These are phyloP conservation scores for Palythoa grandiflora DNA, from an alignment of 92 coral and sea anemone genomes.

Conservation along the genomic window DNA sequence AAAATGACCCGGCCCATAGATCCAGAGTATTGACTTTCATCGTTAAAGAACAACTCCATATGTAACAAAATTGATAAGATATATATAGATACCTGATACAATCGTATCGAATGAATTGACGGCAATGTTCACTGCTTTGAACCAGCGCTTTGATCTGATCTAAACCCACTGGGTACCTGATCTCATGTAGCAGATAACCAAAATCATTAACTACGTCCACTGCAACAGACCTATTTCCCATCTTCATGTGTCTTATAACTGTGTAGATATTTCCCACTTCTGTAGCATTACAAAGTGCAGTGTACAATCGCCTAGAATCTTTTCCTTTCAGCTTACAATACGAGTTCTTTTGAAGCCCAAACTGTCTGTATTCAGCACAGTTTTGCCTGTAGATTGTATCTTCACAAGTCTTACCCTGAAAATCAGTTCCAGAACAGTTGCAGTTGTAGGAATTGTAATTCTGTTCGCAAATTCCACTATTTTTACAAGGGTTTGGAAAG, in stretches of 20 bases:
- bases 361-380: slow-evolving; percentile 82
- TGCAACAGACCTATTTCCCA: slow-evolving; percentile 25
- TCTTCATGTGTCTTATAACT: slow-evolving; percentile 24
- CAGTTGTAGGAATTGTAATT: slow-evolving; percentile 69
- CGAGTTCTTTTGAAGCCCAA: slow-evolving; percentile 76
- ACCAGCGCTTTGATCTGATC: slow-evolving; percentile 13
- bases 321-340: slow-evolving; percentile 65
- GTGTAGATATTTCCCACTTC: slow-evolving; percentile 12
- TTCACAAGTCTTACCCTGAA: slow-evolving; percentile 81
- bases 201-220: not conserved
- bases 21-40: no score
- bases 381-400: slow-evolving; percentile 76
- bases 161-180: not conserved
- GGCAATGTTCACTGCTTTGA: slow-evolving; percentile 33
- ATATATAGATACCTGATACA: slow-evolving; percentile 13
- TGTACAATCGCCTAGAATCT: not conserved
- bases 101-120: slow-evolving; percentile 42
- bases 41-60: no score
- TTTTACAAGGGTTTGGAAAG: slow-evolving; percentile 81
- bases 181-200: not conserved
- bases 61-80: not conserved
- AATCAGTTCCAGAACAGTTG: slow-evolving; percentile 70
- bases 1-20: no score
- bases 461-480: slow-evolving; percentile 79
- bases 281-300: slow-evolving; percentile 35